Evolutionary conservation across 1,140 invertebrate genomes (phyloP).

Genomic region (Bemisia tabaci): DNA sequence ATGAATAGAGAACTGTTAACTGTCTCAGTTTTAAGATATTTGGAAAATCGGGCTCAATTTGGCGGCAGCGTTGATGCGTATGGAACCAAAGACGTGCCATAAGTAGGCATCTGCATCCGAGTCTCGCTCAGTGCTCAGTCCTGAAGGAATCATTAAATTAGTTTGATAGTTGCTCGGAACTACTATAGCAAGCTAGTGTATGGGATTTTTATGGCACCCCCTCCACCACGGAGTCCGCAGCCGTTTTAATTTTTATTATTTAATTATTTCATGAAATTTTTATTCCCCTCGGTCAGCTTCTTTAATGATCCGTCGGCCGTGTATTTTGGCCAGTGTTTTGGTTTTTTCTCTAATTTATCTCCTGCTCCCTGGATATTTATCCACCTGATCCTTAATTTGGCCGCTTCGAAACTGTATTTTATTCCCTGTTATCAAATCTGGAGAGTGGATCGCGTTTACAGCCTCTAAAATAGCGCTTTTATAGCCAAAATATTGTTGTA

Average conservation of each 20-base stretch:
- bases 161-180: not conserved
- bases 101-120: no score
- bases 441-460: not conserved
- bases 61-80: no score
- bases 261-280: not conserved
- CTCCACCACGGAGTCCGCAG: not conserved
- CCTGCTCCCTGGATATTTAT: not conserved
- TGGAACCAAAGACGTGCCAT: no score
- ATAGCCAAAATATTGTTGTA: not conserved
- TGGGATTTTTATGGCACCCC: not conserved
- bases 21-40: no score
- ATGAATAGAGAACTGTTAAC: no score
- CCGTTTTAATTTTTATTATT: constrained; percentile 1
- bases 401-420: not conserved
- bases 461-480: not conserved
- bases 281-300: not conserved
- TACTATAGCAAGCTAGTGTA: not conserved
- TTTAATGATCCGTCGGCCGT: not conserved
- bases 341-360: not conserved
- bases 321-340: not conserved
- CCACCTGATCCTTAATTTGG: not conserved
- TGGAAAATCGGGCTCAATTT: no score
- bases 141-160: not conserved
- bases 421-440: not conserved
- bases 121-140: not conserved